Evolutionary conservation across 2,113 vertebrate species (phyloP), one percentile per base, ranked within the genome.

Genomic region (Anarrhichthys ocellatus): DNA sequence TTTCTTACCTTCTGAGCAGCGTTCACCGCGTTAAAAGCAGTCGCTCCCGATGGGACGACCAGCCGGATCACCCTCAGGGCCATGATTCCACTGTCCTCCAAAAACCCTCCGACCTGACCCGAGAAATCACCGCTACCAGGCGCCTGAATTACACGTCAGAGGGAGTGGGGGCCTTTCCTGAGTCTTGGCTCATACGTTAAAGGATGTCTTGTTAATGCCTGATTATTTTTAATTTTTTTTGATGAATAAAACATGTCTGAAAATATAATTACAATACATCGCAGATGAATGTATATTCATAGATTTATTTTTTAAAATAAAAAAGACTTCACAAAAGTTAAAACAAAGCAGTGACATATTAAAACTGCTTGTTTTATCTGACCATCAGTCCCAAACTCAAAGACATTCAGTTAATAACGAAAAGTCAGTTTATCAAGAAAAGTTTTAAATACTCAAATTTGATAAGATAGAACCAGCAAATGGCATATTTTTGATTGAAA

Each of bases 51-150:
- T 0, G 93, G 91, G 67, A 89, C 44, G 50, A 94, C 34, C 82
- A 91, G 38, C 40, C 93, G 90, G 62, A 91, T 79, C 24, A 87
- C 83, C 87, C 88, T 85, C 38, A 94, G 85, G 46, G 93, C 91
- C 95, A 96, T 96, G 67, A 4, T 84, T 56, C 29, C 38, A 1
- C 63, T 70, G 50, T 81, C 78, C 79, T 80, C 56, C 81, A 82
- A 62, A 71, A 24, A 7, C 29, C 48, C 74, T 75, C 56, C 76
- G 58, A 78, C 1, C 83, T 91, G 87, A 94, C 90, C 92, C 79
- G 63, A 80, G 36, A 74, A 76, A 34, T 56, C 68, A 52, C 56
- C 54, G 65, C 46, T 38, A 5, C 1, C 24, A 14, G 15, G 82
- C 70, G 72, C 29, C 71, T 24, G 8, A 69, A 79, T 76, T 8